Evolutionary conservation across 2,113 vertebrate genomes (phyloP).

Genomic region (Rattus norvegicus): GRCr8 NC_086035.1:28395501-28396000

Average conservation of each 20-base stretch:
- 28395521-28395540: not conserved
- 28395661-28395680: constrained; percentile 37
- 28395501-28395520: not conserved
- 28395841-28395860: not conserved
- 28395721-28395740: constrained; percentile 60
- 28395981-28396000: not conserved
- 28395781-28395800: constrained; percentile 24
- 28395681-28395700: constrained; percentile 12
- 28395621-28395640: not conserved
- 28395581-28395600: not conserved
- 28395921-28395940: not conserved
- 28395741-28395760: not conserved
- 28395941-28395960: not conserved
- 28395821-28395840: not conserved
- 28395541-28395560: not conserved
- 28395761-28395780: constrained; percentile 37
- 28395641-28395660: not conserved
- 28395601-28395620: not conserved
- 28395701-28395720: constrained; percentile 48
- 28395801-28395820: constrained; percentile 41
- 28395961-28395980: not conserved
- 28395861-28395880: not conserved
- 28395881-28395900: not conserved
- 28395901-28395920: not conserved
- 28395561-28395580: not conserved